Percentiles rank a stretch among this genome's conserved stretches.
Evolutionary conservation across 2,113 vertebrate genomes (phyloP).

Genomic region (Gobiocypris rarus): DNA sequence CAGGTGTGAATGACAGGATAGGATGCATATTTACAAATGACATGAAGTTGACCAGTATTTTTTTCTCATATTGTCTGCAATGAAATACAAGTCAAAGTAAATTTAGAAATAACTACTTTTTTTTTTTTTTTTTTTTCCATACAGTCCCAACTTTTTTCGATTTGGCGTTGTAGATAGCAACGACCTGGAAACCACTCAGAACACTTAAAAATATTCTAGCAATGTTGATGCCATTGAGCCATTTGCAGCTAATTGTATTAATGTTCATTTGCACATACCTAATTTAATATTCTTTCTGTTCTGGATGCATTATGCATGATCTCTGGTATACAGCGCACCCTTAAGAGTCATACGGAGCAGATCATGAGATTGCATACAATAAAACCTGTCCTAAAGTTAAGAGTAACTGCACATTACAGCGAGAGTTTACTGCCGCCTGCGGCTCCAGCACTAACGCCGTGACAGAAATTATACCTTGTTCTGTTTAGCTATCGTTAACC

Average conservation of each 20-base stretch:
- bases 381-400: not conserved
- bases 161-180: no score
- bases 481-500: slow-evolving; percentile 27
- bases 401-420: not conserved
- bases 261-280: slow-evolving; percentile 1
- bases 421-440: not conserved
- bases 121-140: no score
- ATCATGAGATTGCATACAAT: not conserved
- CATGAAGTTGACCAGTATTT: no score
- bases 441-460: not conserved
- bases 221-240: not conserved
- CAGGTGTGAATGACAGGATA: no score
- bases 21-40: no score
- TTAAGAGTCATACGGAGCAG: not conserved
- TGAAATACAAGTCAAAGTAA: no score
- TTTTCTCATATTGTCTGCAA: no score
- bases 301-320: not conserved
- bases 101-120: no score
- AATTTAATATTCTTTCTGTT: not conserved
- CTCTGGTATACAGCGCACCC: not conserved
- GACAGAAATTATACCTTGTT: slow-evolving; percentile 33
- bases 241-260: not conserved
- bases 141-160: no score
- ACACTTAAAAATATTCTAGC: not conserved
- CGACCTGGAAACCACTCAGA: no score